Conservation (phyloP, 2,888 invertebrate species). For the Dynastes hyllus region DNA sequence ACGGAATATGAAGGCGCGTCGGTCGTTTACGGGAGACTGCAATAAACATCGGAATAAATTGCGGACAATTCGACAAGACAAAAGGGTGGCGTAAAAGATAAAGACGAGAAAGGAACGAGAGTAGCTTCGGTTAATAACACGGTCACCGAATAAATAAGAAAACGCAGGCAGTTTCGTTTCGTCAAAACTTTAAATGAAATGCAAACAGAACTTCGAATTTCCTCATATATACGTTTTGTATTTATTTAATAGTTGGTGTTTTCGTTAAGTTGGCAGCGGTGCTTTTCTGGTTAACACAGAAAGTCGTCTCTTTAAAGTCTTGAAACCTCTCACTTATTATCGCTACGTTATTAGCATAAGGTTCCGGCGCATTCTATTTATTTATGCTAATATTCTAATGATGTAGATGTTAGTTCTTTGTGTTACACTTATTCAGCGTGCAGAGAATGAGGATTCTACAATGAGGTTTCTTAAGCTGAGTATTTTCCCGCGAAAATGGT, state of each 20-base stretch:
- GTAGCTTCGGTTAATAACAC: slow-evolving; percentile 57
- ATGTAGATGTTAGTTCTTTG: not conserved
- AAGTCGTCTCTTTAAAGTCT: slow-evolving; percentile 10
- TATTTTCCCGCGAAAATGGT: too few relatives aligned
- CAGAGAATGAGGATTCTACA: too few relatives aligned
- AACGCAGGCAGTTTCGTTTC: slow-evolving; percentile 50
- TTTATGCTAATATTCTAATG: not conserved
- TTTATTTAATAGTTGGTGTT: slow-evolving; percentile 54
- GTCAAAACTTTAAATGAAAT: slow-evolving; percentile 55
- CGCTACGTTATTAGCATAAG: not conserved
- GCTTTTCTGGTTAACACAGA: slow-evolving; percentile 6
- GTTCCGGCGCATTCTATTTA: not conserved
- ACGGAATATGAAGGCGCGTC: slow-evolving; percentile 26
- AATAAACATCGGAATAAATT: slow-evolving; percentile 61
- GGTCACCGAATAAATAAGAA: slow-evolving; percentile 57
- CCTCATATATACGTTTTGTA: slow-evolving; percentile 49
- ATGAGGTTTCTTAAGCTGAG: too few relatives aligned
- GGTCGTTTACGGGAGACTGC: slow-evolving; percentile 58
- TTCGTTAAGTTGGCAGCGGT: slow-evolving; percentile 47
- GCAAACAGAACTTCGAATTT: slow-evolving; percentile 50
- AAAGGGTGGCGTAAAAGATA: slow-evolving; percentile 27
- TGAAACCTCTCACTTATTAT: slow-evolving; percentile 2
- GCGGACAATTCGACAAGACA: slow-evolving; percentile 54
- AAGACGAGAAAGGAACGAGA: slow-evolving; percentile 54
- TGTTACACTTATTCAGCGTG: not conserved